These are phyloP conservation scores for Homarus americanus DNA, from an alignment of 1,140 invertebrate genomes.

Conservation along the genomic window DNA sequence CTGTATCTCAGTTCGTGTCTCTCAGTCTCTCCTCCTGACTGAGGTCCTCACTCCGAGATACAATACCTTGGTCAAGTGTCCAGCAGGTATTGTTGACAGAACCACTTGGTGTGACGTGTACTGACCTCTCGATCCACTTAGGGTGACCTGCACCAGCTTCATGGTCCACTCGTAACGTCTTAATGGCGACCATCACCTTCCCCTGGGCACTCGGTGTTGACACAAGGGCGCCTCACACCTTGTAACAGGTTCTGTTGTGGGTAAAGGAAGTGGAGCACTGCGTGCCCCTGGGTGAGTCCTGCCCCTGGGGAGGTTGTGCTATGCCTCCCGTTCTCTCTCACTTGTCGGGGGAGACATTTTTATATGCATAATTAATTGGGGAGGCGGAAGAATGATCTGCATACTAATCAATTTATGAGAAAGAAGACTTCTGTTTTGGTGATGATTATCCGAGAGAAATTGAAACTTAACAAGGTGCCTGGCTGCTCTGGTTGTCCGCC, in stretches of 20 bases:
- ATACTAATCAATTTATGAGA: constrained; percentile 54
- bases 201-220: too few species aligned
- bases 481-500: not conserved
- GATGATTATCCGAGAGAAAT: constrained; percentile 1
- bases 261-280: not conserved
- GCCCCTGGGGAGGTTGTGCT: not conserved
- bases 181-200: too few species aligned
- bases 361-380: constrained; percentile 31
- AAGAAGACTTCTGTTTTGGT: not conserved
- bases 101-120: not conserved
- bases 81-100: not conserved
- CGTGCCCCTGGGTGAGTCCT: not conserved
- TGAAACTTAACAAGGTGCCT: constrained; percentile 49
- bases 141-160: not conserved
- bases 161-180: not conserved
- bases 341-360: not conserved
- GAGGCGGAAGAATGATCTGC: constrained; percentile 19
- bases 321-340: not conserved
- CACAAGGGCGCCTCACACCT: not conserved
- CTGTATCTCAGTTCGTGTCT: too few species aligned
- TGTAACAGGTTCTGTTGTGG: not conserved
- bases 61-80: too few species aligned
- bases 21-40: too few species aligned
- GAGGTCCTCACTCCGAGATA: too few species aligned
- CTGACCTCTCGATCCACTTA: not conserved